Evolutionary conservation across 2,113 vertebrate genomes (phyloP).

Genomic region (Ursus arctos): DNA sequence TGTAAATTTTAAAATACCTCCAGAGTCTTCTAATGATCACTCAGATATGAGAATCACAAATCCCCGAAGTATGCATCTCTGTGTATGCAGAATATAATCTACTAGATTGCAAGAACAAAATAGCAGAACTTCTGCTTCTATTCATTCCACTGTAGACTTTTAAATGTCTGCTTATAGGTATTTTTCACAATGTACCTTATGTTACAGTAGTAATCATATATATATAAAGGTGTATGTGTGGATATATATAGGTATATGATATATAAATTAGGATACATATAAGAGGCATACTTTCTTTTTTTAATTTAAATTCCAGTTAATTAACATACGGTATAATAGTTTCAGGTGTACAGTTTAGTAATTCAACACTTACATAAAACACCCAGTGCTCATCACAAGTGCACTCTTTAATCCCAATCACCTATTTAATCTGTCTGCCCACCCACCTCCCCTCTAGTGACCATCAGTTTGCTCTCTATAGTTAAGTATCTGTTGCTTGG

Average conservation of each 20-base stretch:
- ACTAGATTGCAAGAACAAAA: not conserved
- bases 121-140: not conserved
- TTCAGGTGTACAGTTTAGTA: not conserved
- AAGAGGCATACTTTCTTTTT: not conserved
- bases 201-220: not conserved
- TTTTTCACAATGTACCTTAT: not conserved
- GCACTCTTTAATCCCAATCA: not conserved
- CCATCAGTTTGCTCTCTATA: not conserved
- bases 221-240: not conserved
- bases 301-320: not conserved
- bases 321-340: not conserved
- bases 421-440: not conserved
- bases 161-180: not conserved
- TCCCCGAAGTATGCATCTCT: not conserved
- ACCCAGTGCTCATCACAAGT: not conserved
- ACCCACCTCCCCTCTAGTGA: not conserved
- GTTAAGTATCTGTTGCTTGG: not conserved
- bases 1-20: not conserved
- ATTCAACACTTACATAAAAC: not conserved
- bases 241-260: not conserved
- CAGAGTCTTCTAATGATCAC: not conserved
- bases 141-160: not conserved
- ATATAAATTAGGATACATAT: not conserved
- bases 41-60: not conserved
- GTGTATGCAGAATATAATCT: not conserved